Percentiles rank a stretch among this genome's conserved stretches.
phyloP scores from a whole-genome alignment of 1,140 invertebrate genomes.

The Hydropsyche tenuis region DNA sequence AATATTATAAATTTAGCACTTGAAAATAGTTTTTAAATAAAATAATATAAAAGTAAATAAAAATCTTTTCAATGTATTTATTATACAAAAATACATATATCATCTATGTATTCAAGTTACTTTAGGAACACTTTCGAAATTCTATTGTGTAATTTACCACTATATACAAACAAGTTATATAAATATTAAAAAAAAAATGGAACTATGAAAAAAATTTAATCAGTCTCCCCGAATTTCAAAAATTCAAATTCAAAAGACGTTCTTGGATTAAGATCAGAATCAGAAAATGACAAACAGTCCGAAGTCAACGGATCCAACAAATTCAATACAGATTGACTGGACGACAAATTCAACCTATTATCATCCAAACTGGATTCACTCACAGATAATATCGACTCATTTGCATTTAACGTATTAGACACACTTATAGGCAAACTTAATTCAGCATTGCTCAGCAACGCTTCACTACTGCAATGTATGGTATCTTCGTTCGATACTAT shows the following conservation, averaged over 20 bases:
- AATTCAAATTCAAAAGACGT: constrained; percentile 36
- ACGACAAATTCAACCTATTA: constrained; percentile 41
- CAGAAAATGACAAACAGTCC: constrained; percentile 46
- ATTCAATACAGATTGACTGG: constrained; percentile 45
- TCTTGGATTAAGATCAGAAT: constrained; percentile 42
- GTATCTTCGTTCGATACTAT: constrained; percentile 28
- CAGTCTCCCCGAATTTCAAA: no score
- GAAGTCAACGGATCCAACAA: constrained; percentile 45
- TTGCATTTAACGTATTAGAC: constrained; percentile 38
- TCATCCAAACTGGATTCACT: constrained; percentile 46
- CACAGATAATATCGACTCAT: constrained; percentile 43
- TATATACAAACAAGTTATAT: no score
- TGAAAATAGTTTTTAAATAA: no score
- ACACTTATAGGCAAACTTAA: constrained; percentile 44
- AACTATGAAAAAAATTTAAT: no score
- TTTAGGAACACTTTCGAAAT: no score
- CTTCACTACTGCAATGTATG: constrained; percentile 30
- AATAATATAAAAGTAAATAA: no score
- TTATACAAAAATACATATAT: no score
- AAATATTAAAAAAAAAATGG: no score
- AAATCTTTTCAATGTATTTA: no score
- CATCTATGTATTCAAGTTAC: no score
- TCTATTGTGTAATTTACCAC: no score
- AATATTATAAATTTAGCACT: no score
- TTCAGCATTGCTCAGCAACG: constrained; percentile 29